These are phyloP conservation scores for Drosophila mauritiana DNA, from an alignment of 1,140 invertebrate genomes.

Conservation along the genomic window DNA sequence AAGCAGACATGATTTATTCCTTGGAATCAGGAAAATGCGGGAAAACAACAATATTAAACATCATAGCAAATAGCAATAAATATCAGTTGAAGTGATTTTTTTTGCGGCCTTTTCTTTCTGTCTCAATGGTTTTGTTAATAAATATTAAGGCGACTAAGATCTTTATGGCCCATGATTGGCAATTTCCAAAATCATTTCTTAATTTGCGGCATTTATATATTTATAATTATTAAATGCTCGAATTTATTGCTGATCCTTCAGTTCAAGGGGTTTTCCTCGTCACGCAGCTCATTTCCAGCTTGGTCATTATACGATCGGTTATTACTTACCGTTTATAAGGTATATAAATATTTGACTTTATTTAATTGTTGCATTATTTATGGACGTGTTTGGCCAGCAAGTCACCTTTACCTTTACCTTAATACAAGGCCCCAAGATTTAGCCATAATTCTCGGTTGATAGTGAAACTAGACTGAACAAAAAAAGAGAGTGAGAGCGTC, in stretches of 20 bases:
- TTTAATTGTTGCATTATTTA: conserved; percentile 56
- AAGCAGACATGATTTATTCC: conserved; percentile 9
- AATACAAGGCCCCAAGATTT: conserved; percentile 37
- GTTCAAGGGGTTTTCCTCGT: conserved; percentile 26
- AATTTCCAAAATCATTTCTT: conserved; percentile 54
- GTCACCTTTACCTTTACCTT: conserved; percentile 55
- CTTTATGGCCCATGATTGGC: conserved; percentile 41
- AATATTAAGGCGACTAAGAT: conserved; percentile 12
- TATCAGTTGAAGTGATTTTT: conserved; percentile 11
- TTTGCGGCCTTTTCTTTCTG: conserved; percentile 7
- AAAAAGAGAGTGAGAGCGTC: conserved; percentile 14
- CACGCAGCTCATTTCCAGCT: conserved; percentile 23
- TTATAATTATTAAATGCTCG: conserved; percentile 49
- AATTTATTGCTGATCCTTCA: conserved; percentile 36
- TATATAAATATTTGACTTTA: conserved; percentile 45
- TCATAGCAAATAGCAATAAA: not conserved
- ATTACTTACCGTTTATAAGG: conserved; percentile 54
- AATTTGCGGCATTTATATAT: conserved; percentile 58
- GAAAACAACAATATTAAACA: conserved; percentile 10
- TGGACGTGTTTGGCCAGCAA: conserved; percentile 45
- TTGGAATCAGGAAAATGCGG: conserved; percentile 6
- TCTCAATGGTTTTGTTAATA: conserved; percentile 18
- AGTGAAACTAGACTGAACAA: conserved; percentile 37
- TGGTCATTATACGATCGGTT: conserved; percentile 51
- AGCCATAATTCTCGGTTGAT: conserved; percentile 53